phyloP scores from a whole-genome alignment of 2,888 invertebrate genomes.

The Acrobasis suavella region DNA sequence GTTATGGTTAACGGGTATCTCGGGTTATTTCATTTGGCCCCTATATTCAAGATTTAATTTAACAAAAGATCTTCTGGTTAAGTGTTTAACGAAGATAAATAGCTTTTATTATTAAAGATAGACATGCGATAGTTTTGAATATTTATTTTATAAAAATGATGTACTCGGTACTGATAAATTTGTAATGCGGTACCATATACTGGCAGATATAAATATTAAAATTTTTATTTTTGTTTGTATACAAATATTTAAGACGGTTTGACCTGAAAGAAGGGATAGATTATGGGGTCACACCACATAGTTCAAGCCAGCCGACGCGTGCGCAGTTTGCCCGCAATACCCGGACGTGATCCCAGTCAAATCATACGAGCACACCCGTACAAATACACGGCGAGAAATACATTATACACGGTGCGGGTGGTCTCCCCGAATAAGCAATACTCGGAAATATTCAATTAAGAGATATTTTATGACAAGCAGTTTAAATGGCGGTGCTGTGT shows the following conservation, averaged over 20 bases:
- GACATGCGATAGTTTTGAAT: background rate
- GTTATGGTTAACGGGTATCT: slow-evolving; percentile 16
- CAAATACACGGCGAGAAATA: slow-evolving; percentile 46
- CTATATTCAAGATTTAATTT: slow-evolving; percentile 61
- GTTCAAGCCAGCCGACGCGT: slow-evolving; percentile 6
- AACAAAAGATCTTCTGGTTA: slow-evolving; percentile 52
- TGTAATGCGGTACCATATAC: no score
- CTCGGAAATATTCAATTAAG: slow-evolving; percentile 43
- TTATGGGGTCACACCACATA: slow-evolving; percentile 11
- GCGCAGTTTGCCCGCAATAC: slow-evolving; percentile 10
- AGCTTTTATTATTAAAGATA: slow-evolving; percentile 52
- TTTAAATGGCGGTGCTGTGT: no score
- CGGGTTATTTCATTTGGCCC: slow-evolving; percentile 43
- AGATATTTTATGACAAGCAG: slow-evolving; percentile 30
- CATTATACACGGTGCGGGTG: slow-evolving; percentile 55
- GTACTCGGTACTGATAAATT: no score
- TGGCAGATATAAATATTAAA: no score
- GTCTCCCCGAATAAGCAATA: slow-evolving; percentile 46
- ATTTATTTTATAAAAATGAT: no score
- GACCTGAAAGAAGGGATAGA: slow-evolving; percentile 5
- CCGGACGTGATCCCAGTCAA: slow-evolving; percentile 39
- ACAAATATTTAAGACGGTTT: background rate
- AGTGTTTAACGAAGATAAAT: slow-evolving; percentile 69
- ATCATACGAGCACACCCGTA: slow-evolving; percentile 37
- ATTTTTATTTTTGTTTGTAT: no score